These are phyloP conservation scores for Chaetura pelagica DNA, from an alignment of 2,113 vertebrate species.

Conservation along the genomic window DNA sequence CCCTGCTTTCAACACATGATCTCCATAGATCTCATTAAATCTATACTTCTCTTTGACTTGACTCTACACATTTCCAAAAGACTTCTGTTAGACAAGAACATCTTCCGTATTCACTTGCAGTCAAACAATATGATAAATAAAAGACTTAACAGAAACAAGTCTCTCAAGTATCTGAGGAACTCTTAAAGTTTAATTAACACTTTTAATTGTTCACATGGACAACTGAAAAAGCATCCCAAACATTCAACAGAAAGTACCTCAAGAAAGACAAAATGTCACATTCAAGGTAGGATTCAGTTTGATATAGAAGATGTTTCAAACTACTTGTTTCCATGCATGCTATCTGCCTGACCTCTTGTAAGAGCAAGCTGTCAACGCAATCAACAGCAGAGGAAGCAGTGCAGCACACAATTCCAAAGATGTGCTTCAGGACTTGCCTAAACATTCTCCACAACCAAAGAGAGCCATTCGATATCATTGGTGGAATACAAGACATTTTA, in stretches of 20 bases:
- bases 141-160: not conserved
- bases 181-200: not conserved
- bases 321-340: not conserved
- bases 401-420: fast-evolving
- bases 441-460: not conserved
- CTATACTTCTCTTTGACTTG: not conserved
- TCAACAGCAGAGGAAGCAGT: not conserved
- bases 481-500: not conserved
- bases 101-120: not conserved
- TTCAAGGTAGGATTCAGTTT: not conserved
- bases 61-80: not conserved
- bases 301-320: not conserved
- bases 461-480: not conserved
- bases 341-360: not conserved
- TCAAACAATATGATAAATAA: not conserved
- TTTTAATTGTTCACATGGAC: not conserved
- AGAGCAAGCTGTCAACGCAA: not conserved
- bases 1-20: not conserved
- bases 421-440: not conserved
- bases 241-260: not conserved
- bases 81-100: not conserved
- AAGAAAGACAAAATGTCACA: not conserved
- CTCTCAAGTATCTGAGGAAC: not conserved
- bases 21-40: not conserved
- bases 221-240: not conserved